phyloP scores from a whole-genome alignment of 1,140 invertebrate species.

The Drosophila parvula region DNA sequence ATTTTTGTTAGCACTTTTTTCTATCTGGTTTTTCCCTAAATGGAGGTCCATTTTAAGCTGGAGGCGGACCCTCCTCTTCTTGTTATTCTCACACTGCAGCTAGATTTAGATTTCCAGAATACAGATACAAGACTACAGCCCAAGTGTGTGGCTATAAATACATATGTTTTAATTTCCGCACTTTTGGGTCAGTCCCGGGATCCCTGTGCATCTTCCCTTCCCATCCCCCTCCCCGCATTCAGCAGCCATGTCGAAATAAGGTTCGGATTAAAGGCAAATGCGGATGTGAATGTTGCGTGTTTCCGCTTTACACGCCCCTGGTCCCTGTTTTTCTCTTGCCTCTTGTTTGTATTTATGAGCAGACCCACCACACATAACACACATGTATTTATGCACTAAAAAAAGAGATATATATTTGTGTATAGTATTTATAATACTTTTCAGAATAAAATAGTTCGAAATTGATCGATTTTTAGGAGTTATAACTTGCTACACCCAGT shows the following conservation, averaged over 20 bases:
- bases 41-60: conserved; percentile 66
- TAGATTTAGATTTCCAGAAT: conserved; percentile 30
- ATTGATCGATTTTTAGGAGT: neutral
- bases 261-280: conserved; percentile 71
- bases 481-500: too few relatives aligned
- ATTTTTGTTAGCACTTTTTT: conserved; percentile 14
- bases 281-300: conserved; percentile 71
- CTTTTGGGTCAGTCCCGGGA: conserved; percentile 74
- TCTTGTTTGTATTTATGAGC: conserved; percentile 66
- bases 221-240: conserved; percentile 1
- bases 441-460: neutral
- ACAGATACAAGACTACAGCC: conserved; percentile 39
- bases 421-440: neutral
- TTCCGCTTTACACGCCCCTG: conserved; percentile 50
- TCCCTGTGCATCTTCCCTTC: conserved; percentile 6
- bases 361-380: conserved; percentile 9
- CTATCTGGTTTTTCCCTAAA: conserved; percentile 34
- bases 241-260: conserved; percentile 53
- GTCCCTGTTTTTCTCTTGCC: conserved; percentile 7
- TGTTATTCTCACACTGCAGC: conserved; percentile 35
- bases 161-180: conserved; percentile 83
- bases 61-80: conserved; percentile 28
- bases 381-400: neutral
- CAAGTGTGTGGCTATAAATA: conserved; percentile 77
- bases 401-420: conserved; percentile 2